phyloP scores from a whole-genome alignment of 1,140 invertebrate genomes.

The Nephila pilipes region DNA sequence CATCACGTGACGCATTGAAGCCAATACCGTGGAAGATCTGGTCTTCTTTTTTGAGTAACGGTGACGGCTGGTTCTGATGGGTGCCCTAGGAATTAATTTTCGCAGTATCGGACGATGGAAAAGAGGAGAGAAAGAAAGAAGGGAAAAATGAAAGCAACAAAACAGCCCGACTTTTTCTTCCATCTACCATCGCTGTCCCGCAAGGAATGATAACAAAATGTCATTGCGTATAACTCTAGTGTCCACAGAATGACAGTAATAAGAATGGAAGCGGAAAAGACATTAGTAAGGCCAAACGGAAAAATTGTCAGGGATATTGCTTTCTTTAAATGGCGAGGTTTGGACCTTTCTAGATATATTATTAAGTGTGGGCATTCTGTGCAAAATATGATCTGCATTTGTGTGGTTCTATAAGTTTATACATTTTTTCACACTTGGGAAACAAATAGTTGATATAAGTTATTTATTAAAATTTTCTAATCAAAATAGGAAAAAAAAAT shows the following conservation, averaged over 20 bases:
- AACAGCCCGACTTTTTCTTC: constrained; percentile 28
- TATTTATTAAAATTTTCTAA: too few relatives aligned
- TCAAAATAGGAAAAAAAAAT: too few relatives aligned
- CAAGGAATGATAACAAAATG: constrained; percentile 74
- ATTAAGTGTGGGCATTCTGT: not conserved
- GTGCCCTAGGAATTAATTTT: constrained; percentile 73
- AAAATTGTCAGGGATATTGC: constrained; percentile 52
- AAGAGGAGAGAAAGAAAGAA: constrained; percentile 29
- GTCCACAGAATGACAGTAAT: constrained; percentile 63
- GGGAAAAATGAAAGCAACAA: constrained; percentile 1
- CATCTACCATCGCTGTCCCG: constrained; percentile 21
- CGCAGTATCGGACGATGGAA: constrained; percentile 53
- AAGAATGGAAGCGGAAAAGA: constrained; percentile 64
- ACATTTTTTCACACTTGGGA: too few relatives aligned
- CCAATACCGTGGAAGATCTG: constrained; percentile 40
- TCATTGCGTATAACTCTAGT: constrained; percentile 64
- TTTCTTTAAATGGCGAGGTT: constrained; percentile 40
- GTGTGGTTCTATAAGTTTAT: too few relatives aligned
- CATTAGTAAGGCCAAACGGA: constrained; percentile 55
- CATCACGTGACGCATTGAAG: constrained; percentile 68
- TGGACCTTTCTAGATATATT: not conserved
- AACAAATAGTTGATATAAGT: too few relatives aligned
- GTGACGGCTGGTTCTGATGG: constrained; percentile 71
- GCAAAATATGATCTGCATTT: too few relatives aligned
- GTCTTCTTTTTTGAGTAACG: constrained; percentile 58